Evolutionary conservation across 1,140 invertebrate species (phyloP).

Genomic region (Globodera rostochiensis): DNA sequence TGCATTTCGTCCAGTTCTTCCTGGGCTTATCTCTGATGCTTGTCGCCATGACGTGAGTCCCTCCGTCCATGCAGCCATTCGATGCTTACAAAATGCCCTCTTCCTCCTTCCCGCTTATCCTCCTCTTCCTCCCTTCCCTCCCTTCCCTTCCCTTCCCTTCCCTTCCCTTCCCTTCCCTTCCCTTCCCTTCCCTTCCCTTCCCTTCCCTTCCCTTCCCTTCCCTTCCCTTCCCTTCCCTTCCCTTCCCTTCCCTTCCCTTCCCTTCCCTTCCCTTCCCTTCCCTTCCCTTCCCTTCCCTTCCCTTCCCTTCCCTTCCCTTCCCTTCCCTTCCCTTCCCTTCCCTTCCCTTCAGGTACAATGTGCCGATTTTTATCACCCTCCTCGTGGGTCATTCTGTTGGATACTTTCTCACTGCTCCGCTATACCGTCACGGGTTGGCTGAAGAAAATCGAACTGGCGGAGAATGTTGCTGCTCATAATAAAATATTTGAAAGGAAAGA

Average conservation of each 20-base stretch:
- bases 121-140: neutral
- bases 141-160: neutral
- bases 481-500: neutral
- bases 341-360: constrained; percentile 16
- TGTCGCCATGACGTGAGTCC: constrained; percentile 82
- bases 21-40: constrained; percentile 92
- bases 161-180: neutral
- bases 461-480: constrained; percentile 20
- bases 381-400: constrained; percentile 25
- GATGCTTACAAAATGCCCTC: neutral
- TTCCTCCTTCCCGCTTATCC: neutral
- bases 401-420: constrained; percentile 20
- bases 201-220: neutral
- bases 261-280: neutral
- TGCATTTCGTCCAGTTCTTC: constrained; percentile 85
- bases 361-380: constrained; percentile 18
- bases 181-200: neutral
- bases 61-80: no score
- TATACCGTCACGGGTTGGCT: constrained; percentile 22
- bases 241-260: neutral
- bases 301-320: neutral
- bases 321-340: neutral
- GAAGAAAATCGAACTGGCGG: constrained; percentile 23
- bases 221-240: neutral
- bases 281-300: neutral